Evolutionary conservation across 2,888 invertebrate genomes (phyloP).

Genomic region (Cerastis rubricosa): DNA sequence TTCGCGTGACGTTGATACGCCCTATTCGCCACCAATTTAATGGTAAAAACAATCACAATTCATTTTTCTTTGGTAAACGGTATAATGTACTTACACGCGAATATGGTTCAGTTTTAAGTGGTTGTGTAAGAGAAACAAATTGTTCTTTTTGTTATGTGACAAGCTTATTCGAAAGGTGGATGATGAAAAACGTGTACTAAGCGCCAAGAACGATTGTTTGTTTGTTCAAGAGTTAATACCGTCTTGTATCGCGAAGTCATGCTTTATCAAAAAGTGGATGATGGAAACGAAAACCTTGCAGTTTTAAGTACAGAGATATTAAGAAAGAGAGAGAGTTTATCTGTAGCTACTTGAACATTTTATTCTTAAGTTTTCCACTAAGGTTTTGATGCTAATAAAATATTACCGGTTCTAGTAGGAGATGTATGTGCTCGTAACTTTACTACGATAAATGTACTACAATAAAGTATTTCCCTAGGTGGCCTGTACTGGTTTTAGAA

Average conservation of each 20-base stretch:
- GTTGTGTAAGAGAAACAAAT: conserved; percentile 13
- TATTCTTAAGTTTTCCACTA: conserved; percentile 21
- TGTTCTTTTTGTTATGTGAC: conserved; percentile 17
- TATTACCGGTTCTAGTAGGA: conserved; percentile 29
- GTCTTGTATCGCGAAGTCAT: too few species aligned
- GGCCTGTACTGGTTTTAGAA: conserved; percentile 4
- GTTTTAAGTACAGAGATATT: neutral
- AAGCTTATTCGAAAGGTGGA: neutral
- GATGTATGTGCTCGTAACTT: conserved; percentile 42
- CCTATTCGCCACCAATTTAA: conserved; percentile 78
- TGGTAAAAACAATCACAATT: conserved; percentile 77
- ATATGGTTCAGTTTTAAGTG: conserved; percentile 34
- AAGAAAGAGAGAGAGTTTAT: neutral
- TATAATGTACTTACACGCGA: conserved; percentile 46
- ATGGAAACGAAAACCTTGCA: neutral
- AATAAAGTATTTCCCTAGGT: conserved; percentile 45
- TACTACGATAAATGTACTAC: conserved; percentile 30
- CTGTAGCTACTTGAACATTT: neutral
- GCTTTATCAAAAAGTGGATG: conserved; percentile 5
- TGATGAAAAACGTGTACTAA: neutral
- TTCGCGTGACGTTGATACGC: conserved; percentile 81
- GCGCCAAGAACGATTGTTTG: neutral
- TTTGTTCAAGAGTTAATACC: neutral
- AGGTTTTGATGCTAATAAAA: conserved; percentile 43
- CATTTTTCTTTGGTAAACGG: conserved; percentile 65